phyloP scores from a whole-genome alignment of 2,113 vertebrate species.

The Rana temporaria region DNA sequence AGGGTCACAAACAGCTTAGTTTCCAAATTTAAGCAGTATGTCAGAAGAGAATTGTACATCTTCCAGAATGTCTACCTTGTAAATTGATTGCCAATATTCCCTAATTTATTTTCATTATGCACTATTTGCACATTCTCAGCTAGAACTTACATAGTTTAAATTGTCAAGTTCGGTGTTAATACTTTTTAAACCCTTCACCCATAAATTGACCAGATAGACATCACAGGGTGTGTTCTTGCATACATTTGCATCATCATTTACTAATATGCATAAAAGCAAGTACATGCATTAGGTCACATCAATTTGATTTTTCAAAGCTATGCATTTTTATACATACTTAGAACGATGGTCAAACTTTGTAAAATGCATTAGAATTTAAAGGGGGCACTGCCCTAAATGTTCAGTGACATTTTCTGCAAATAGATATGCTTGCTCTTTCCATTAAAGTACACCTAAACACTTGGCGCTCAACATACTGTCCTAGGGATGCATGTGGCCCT shows the following conservation, averaged over 20 bases:
- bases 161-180: conserved; percentile 51
- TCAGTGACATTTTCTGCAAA: neutral
- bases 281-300: conserved; percentile 41
- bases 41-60: conserved; percentile 1
- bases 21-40: neutral
- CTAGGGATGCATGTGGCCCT: too few species aligned
- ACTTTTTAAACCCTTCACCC: conserved; percentile 50
- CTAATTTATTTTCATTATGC: conserved; percentile 42
- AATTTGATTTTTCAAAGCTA: conserved; percentile 36
- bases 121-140: conserved; percentile 43
- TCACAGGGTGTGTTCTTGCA: conserved; percentile 54
- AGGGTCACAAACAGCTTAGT: neutral
- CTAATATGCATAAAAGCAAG: conserved; percentile 52
- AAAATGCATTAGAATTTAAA: conserved; percentile 27
- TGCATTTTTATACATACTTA: conserved; percentile 44
- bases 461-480: too few species aligned
- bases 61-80: neutral
- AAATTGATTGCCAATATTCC: conserved; percentile 7
- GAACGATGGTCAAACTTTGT: conserved; percentile 1
- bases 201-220: conserved; percentile 37
- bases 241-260: conserved; percentile 46
- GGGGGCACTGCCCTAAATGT: neutral
- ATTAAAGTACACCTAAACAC: neutral
- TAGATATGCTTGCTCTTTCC: neutral
- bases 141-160: conserved; percentile 40